Conservation (phyloP, 2,888 invertebrate species). For the Sinopyrophorus schimmeli region DNA sequence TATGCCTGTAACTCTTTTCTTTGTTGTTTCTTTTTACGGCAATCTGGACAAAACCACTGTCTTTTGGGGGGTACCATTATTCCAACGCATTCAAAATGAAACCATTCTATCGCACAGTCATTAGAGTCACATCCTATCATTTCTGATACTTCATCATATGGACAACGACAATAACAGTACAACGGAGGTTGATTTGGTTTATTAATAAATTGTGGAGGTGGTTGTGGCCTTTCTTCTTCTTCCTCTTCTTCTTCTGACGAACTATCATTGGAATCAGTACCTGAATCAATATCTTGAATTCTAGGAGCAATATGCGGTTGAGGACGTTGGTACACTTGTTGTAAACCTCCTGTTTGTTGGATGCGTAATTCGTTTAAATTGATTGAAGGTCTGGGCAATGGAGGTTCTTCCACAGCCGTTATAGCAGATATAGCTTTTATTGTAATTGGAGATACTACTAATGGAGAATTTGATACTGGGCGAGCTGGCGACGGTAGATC, state of each 20-base stretch:
- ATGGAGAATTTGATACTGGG: constrained; percentile 39
- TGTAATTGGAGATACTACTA: constrained; percentile 51
- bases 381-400: constrained; percentile 44
- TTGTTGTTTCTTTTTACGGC: constrained; percentile 62
- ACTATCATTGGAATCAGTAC: constrained; percentile 35
- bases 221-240: constrained; percentile 6
- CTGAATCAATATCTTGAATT: constrained; percentile 34
- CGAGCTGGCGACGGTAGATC: constrained; percentile 63
- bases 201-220: constrained; percentile 6
- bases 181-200: constrained; percentile 51
- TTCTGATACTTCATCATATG: constrained; percentile 90
- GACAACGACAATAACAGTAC: constrained; percentile 89
- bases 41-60: constrained; percentile 97
- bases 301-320: constrained; percentile 34
- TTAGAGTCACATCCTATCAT: constrained; percentile 93
- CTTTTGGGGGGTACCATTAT: constrained; percentile 96
- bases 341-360: constrained; percentile 38
- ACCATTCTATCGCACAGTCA: constrained; percentile 96
- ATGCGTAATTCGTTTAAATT: constrained; percentile 50
- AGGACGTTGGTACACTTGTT: constrained; percentile 32
- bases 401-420: constrained; percentile 43
- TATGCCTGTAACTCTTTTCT: constrained; percentile 35
- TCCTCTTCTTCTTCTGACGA: constrained; percentile 35
- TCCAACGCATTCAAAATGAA: constrained; percentile 97
- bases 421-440: constrained; percentile 44